Percentiles rank a stretch among this genome's conserved stretches.
Evolutionary conservation across 2,113 vertebrate genomes (phyloP).

Genomic region (Apodemus speciosus): DNA sequence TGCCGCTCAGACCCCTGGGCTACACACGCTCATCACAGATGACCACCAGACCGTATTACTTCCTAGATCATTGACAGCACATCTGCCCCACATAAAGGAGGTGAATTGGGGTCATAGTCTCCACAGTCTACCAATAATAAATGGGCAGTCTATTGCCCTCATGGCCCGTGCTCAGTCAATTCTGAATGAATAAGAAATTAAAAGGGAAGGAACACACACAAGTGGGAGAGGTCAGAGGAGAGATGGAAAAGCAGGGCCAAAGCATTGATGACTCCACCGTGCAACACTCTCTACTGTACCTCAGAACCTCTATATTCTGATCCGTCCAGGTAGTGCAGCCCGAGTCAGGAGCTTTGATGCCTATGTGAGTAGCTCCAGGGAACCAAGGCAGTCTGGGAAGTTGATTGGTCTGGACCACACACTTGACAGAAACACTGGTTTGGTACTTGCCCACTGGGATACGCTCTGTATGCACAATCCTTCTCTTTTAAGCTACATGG

Average conservation of each 20-base stretch:
- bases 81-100: constrained; percentile 11
- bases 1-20: not conserved
- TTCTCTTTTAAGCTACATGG: not conserved
- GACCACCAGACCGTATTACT: constrained; percentile 19
- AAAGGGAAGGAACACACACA: not conserved
- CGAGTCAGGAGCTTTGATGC: not conserved
- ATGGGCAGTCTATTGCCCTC: constrained; percentile 17
- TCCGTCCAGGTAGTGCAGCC: not conserved
- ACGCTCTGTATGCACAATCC: not conserved
- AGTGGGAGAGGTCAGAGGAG: not conserved
- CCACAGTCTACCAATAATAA: constrained; percentile 50
- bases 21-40: constrained; percentile 1
- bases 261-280: not conserved
- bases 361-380: not conserved
- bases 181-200: constrained; percentile 59
- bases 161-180: not conserved
- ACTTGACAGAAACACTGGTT: not conserved
- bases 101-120: constrained; percentile 37
- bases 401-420: not conserved
- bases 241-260: not conserved
- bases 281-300: not conserved
- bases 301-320: constrained; percentile 9
- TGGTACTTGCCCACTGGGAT: not conserved
- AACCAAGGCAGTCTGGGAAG: not conserved
- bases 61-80: constrained; percentile 1